Conservation (phyloP, 2,888 invertebrate species). For the Conops quadrifasciatus region DNA sequence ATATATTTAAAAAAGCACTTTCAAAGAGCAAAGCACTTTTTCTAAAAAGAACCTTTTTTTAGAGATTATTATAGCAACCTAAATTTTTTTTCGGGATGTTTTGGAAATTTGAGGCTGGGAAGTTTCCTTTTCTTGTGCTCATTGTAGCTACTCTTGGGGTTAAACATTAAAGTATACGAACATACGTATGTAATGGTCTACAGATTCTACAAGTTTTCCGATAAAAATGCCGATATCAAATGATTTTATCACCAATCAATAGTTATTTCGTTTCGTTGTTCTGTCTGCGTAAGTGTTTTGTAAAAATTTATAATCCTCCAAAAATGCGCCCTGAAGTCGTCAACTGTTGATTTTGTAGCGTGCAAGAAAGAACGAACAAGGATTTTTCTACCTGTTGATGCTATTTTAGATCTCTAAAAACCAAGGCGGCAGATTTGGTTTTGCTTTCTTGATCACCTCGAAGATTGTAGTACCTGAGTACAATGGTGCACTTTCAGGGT, state of each 20-base stretch:
- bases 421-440: neutral
- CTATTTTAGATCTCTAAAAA: neutral
- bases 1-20: no score
- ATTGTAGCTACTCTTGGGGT: neutral
- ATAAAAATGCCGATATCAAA: slow-evolving; percentile 58
- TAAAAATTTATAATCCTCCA: neutral
- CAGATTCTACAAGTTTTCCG: slow-evolving; percentile 21
- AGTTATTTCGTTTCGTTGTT: neutral
- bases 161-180: neutral
- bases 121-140: neutral
- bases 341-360: slow-evolving; percentile 6
- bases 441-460: neutral
- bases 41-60: no score
- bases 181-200: neutral
- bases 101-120: slow-evolving; percentile 4
- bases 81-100: neutral
- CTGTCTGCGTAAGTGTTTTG: neutral
- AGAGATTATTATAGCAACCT: no score
- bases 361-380: no score
- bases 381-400: slow-evolving; percentile 22
- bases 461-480: neutral
- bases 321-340: slow-evolving; percentile 26
- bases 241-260: slow-evolving; percentile 54
- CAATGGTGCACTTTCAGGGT: slow-evolving; percentile 22
- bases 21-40: no score